A percentile compares a stretch with the other conserved stretches of the same genome.
Conservation (phyloP, 2,888 invertebrate genomes). For the Amphipoea oculea region DNA sequence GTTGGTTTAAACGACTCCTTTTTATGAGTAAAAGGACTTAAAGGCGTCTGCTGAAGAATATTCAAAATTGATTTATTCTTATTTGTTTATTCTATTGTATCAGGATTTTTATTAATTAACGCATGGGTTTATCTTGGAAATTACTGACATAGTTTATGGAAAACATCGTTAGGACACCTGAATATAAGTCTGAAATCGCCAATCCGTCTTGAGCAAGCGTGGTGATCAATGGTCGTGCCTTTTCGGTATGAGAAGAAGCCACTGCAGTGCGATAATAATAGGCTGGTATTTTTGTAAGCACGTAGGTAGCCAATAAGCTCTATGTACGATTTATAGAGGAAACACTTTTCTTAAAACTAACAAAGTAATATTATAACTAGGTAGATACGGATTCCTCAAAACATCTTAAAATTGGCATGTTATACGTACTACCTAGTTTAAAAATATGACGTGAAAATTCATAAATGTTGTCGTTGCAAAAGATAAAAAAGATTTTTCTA, state of each 20-base stretch:
- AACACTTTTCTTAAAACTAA: background rate
- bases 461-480: background rate
- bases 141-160: background rate
- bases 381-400: background rate
- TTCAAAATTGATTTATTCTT: slow-evolving; percentile 13
- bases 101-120: background rate
- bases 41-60: slow-evolving; percentile 30
- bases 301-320: background rate
- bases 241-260: background rate
- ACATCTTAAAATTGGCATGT: background rate
- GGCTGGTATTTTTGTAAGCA: background rate
- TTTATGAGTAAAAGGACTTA: slow-evolving; percentile 37
- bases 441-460: background rate
- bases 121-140: background rate
- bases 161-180: background rate
- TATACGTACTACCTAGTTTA: background rate
- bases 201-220: background rate
- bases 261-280: background rate
- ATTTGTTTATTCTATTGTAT: background rate
- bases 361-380: background rate
- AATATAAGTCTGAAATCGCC: background rate
- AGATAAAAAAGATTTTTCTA: slow-evolving; percentile 7
- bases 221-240: background rate
- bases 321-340: background rate
- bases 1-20: slow-evolving; percentile 51